Conservation (phyloP, 2,113 vertebrate species). For the Hystrix cristata region DNA sequence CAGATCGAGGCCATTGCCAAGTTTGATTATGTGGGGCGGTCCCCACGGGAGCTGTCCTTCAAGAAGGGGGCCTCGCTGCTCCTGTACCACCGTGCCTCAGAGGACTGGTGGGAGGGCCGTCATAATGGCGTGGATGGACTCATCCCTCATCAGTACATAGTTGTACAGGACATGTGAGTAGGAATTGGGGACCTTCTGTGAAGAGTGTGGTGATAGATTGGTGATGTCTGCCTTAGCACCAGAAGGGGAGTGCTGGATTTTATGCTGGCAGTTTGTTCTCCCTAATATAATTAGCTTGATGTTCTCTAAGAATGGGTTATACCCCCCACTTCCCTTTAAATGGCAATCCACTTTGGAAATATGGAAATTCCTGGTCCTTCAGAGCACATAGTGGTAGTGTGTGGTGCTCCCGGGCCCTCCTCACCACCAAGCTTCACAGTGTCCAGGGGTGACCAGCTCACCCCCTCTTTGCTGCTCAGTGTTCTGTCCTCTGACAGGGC, state of each 20-base stretch:
- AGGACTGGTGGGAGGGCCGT: slow-evolving; percentile 99
- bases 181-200: background rate
- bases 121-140: slow-evolving; percentile 98
- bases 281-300: background rate
- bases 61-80: slow-evolving; percentile 98
- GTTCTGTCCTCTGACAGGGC: background rate
- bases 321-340: background rate
- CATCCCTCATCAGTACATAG: slow-evolving; percentile 99
- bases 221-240: slow-evolving; percentile 39
- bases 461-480: background rate
- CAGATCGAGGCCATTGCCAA: slow-evolving; percentile 99
- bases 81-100: slow-evolving; percentile 96
- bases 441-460: background rate
- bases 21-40: slow-evolving; percentile 97
- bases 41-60: slow-evolving; percentile 97
- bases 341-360: background rate
- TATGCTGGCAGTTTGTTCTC: background rate
- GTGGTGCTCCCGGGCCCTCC: background rate
- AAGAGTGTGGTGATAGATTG: background rate
- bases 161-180: slow-evolving; percentile 99
- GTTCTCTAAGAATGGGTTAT: background rate
- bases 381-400: background rate
- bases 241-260: background rate
- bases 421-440: background rate
- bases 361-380: background rate